Conservation (phyloP, 2,797 vertebrate species). For the Dromococcyx pavoninus region DNA sequence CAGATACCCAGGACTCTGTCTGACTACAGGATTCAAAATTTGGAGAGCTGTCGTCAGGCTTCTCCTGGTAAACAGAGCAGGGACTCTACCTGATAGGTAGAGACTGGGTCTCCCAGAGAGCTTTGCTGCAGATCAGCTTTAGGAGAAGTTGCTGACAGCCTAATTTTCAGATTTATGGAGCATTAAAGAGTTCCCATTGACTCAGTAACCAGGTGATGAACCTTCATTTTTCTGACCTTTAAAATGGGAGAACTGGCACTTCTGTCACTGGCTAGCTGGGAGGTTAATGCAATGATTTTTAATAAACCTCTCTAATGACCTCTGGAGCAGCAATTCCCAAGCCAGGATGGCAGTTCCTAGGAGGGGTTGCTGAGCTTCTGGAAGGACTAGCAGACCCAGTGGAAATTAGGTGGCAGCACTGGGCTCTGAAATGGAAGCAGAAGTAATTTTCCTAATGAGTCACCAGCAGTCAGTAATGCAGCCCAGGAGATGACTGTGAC, state of each 20-base stretch:
- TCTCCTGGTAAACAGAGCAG: background rate
- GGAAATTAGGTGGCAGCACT: constrained; percentile 16
- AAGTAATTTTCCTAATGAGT: constrained; percentile 31
- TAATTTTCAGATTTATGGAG: constrained; percentile 48
- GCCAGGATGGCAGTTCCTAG: background rate
- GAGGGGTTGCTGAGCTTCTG: background rate
- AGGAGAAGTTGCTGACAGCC: constrained; percentile 33
- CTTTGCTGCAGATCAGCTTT: background rate
- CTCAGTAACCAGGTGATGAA: constrained; percentile 48
- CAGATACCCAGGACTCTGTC: accelerated
- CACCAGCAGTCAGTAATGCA: background rate
- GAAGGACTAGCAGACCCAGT: background rate
- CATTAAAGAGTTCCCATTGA: constrained; percentile 40
- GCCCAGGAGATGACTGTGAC: background rate
- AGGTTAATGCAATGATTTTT: constrained; percentile 44
- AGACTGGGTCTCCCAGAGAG: background rate
- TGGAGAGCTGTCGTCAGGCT: background rate
- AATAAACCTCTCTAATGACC: constrained; percentile 41
- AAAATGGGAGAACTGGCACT: constrained; percentile 27
- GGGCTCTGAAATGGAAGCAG: background rate
- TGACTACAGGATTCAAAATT: background rate
- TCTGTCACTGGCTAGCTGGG: constrained; percentile 9
- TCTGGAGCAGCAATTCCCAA: constrained; percentile 14
- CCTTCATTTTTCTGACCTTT: constrained; percentile 35
- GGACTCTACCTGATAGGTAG: background rate